Evolutionary conservation across 2,797 vertebrate species (phyloP).

Genomic region (Xenopus petersii): DNA sequence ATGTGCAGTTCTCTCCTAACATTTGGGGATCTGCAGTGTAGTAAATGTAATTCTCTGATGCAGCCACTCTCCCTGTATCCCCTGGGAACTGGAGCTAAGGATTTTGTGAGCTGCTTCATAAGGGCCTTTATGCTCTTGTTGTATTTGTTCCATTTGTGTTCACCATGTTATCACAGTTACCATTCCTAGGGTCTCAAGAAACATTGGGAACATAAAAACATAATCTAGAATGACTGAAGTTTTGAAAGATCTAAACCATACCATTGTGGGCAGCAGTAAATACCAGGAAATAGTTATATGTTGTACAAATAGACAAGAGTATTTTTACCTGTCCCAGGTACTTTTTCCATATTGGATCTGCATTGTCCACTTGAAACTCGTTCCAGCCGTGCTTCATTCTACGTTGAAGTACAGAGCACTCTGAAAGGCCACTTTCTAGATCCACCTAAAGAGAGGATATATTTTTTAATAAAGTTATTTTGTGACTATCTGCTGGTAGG

Average conservation of each 20-base stretch:
- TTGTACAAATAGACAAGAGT: too few relatives aligned
- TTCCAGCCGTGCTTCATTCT: constrained; percentile 72
- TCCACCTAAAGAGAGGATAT: constrained; percentile 60
- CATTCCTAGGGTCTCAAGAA: too few relatives aligned
- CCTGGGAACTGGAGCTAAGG: not conserved
- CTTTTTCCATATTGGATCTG: constrained; percentile 71
- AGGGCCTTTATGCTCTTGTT: not conserved
- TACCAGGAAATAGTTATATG: too few relatives aligned
- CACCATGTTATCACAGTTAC: too few relatives aligned
- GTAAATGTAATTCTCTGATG: not conserved
- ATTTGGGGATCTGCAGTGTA: not conserved
- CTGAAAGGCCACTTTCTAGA: constrained; percentile 62
- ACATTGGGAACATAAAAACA: too few relatives aligned
- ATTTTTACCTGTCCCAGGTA: constrained; percentile 70
- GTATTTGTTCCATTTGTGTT: too few relatives aligned
- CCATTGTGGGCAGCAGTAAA: too few relatives aligned
- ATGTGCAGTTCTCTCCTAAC: not conserved
- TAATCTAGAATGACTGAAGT: too few relatives aligned
- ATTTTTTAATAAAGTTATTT: not conserved
- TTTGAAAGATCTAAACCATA: too few relatives aligned
- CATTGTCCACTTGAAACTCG: constrained; percentile 64
- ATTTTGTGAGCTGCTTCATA: not conserved
- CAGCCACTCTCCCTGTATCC: not conserved
- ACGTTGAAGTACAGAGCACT: constrained; percentile 64
- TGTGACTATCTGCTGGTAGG: too few relatives aligned